A percentile compares a stretch with the other conserved stretches of the same genome.
phyloP scores from a whole-genome alignment of 2,113 vertebrate genomes.

The Hipposideros armiger region DNA sequence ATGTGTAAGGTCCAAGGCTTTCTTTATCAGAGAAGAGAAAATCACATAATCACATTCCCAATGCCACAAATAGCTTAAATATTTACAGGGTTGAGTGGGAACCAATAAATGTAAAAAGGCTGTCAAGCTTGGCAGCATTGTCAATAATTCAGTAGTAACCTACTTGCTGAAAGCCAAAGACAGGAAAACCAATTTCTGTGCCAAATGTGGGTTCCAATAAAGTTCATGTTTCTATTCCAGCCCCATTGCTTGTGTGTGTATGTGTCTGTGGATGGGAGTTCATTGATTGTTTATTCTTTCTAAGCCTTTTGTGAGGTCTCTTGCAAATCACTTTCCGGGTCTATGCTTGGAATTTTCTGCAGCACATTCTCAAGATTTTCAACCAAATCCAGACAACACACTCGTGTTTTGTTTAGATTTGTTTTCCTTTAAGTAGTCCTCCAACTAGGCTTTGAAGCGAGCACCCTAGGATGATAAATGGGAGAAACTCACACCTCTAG shows the following conservation, averaged over 20 bases:
- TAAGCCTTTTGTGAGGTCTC: conserved; percentile 64
- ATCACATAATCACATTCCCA: conserved; percentile 34
- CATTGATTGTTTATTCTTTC: conserved; percentile 65
- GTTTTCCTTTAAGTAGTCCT: conserved; percentile 72
- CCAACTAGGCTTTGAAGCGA: conserved; percentile 74
- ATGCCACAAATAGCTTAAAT: conserved; percentile 49
- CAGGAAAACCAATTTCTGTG: neutral
- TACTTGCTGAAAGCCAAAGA: conserved; percentile 48
- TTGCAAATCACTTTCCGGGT: conserved; percentile 45
- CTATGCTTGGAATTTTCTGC: conserved; percentile 61
- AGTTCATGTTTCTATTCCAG: conserved; percentile 54
- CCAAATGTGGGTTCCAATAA: conserved; percentile 39
- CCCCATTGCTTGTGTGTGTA: neutral
- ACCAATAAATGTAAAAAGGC: conserved; percentile 40
- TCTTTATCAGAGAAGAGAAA: conserved; percentile 13
- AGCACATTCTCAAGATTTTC: conserved; percentile 65
- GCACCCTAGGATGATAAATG: conserved; percentile 76
- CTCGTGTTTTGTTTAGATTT: conserved; percentile 68
- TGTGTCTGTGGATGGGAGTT: conserved; percentile 28
- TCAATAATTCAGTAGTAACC: conserved; percentile 49
- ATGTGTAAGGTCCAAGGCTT: neutral
- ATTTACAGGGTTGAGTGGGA: conserved; percentile 46
- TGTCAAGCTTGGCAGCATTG: conserved; percentile 3
- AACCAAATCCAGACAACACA: conserved; percentile 51
- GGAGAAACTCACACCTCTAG: conserved; percentile 75